Base-by-base conservation (phyloP, 2,888 invertebrate species). In the Agrotis puta region DNA sequence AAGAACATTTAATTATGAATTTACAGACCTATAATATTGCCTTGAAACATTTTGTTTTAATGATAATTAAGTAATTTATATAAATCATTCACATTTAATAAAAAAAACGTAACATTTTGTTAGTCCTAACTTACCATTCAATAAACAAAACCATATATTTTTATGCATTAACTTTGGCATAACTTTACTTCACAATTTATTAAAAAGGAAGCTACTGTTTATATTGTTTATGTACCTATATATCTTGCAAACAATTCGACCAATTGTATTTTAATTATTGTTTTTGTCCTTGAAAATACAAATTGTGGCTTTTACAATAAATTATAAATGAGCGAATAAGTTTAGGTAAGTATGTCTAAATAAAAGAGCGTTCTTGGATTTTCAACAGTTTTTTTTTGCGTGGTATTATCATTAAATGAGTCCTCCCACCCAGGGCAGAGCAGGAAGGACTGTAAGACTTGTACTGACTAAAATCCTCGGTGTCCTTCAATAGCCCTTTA, bases 231-330 rank as follows among this genome's bases (percentile, higher is more conserved):
- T 11, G 50, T 16, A 33, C 33, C n/a, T n/a, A 47, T 24, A 53
- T 39, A 22, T 47, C 39, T n/a, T 39, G 39, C 33, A 47, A 39
- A 53, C 24, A 33, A 54, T 61, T 5, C 39, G 14, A 20, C 27
- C 22, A 39, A 74, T 67, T 68, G 61, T 68, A 43, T 57, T 61
- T 27, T n/a, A 53, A 22, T 63, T 43, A 9, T 18, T 39, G 33
- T 33, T 24, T 39, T 9, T 47, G n/a, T 59, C 58, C 39, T 65
- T 65, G 54, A 45, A 43, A 56, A 70, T 39, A 71, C 45, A n/a
- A 39, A 48, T 20, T 43, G 27, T 24, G 18, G 18, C 20, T 33
- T 6, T 14, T 2, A 20, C 33, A 33, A 33, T 9, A n/a, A n/a
- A 33, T 27, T 27, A 9, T 2, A 39, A 39, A 39, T 39, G 39